Conservation (phyloP, 2,888 invertebrate species). For the Mallateleia sp. region DNA sequence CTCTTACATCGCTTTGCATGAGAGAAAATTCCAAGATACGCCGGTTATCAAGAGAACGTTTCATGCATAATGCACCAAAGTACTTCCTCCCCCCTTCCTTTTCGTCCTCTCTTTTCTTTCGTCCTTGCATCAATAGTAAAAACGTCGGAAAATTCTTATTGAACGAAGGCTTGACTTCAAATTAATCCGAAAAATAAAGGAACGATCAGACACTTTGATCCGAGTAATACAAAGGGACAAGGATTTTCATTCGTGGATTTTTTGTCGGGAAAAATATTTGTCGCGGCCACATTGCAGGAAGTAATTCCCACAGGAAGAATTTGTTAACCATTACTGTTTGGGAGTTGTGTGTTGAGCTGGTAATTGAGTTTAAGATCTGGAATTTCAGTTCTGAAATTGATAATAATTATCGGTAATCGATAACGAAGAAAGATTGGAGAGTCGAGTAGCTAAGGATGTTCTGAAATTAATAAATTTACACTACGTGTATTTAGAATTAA, state of each 20-base stretch:
- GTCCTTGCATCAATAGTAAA: constrained; percentile 47
- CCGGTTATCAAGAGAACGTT: constrained; percentile 85
- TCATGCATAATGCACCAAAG: constrained; percentile 87
- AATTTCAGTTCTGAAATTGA: too few species aligned
- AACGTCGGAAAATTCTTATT: constrained; percentile 50
- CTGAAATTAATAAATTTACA: too few species aligned
- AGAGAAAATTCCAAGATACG: constrained; percentile 75
- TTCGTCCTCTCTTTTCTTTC: constrained; percentile 36
- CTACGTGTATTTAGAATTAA: too few species aligned
- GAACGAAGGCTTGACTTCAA: constrained; percentile 53
- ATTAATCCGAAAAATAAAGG: constrained; percentile 63
- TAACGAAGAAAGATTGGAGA: too few species aligned
- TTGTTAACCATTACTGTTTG: too few species aligned
- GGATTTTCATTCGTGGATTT: neutral
- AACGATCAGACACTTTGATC: constrained; percentile 40
- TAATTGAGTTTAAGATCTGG: too few species aligned
- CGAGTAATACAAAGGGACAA: constrained; percentile 8
- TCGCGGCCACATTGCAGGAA: neutral
- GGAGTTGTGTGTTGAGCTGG: too few species aligned
- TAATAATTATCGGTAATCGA: too few species aligned
- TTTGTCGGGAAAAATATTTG: neutral
- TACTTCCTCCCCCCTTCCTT: constrained; percentile 54
- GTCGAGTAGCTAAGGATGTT: too few species aligned
- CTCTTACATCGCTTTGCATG: constrained; percentile 72
- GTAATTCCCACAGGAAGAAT: too few species aligned